These are phyloP conservation scores for Haliclystus octoradiatus DNA, from an alignment of 30 jellyfish, hydroid and myxozoan species.

Conservation along the genomic window DNA sequence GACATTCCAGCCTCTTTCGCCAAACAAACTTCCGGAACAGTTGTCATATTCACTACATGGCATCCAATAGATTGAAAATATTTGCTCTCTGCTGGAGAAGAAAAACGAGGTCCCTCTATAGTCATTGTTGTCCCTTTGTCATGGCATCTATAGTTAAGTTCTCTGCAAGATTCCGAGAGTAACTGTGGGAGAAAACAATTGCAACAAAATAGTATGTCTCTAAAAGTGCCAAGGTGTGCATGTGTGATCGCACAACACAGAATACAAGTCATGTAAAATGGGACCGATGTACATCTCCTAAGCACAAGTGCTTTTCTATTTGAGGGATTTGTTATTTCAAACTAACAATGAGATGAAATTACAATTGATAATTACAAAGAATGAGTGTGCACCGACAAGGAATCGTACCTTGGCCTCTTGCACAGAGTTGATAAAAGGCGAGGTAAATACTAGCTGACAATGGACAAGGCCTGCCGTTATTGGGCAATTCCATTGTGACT, in stretches of 20 bases:
- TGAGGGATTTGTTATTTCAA: too few species aligned
- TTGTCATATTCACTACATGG: slow-evolving; percentile 90
- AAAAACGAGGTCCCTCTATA: slow-evolving; percentile 98
- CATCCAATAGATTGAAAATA: slow-evolving; percentile 75
- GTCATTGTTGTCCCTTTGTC: slow-evolving; percentile 72
- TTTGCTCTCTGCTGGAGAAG: slow-evolving; percentile 86
- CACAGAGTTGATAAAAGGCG: too few species aligned
- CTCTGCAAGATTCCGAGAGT: slow-evolving; percentile 53
- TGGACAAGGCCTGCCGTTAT: too few species aligned
- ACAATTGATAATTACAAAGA: too few species aligned
- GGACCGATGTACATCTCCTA: too few species aligned
- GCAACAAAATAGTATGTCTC: not conserved
- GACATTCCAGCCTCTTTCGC: slow-evolving; percentile 91
- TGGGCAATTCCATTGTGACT: too few species aligned
- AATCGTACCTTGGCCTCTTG: too few species aligned
- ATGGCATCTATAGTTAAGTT: slow-evolving; percentile 39
- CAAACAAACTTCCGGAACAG: slow-evolving; percentile 83
- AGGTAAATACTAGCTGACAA: too few species aligned
- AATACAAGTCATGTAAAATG: too few species aligned
- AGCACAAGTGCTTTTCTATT: too few species aligned
- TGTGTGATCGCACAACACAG: not conserved
- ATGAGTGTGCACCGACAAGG: too few species aligned
- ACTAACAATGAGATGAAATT: too few species aligned
- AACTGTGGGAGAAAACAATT: slow-evolving; percentile 6
- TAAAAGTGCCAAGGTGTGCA: not conserved